Evolutionary conservation across 2,113 vertebrate genomes (phyloP).

Genomic region (Leptosomus discolor): DNA sequence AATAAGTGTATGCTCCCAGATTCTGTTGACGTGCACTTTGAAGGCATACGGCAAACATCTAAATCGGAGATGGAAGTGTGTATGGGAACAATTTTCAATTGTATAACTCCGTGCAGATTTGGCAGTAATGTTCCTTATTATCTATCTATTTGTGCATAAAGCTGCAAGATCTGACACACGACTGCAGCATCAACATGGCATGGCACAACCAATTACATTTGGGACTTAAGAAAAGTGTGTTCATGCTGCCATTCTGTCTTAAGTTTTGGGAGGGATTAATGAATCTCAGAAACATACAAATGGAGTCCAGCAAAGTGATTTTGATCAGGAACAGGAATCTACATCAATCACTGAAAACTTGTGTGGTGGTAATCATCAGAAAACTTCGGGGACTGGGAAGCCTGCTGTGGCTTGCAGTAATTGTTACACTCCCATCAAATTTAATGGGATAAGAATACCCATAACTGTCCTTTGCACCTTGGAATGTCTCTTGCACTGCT

Average conservation of each 20-base stretch:
- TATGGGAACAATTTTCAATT: conserved; percentile 37
- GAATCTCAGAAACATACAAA: neutral
- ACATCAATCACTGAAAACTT: neutral
- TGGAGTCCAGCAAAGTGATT: neutral
- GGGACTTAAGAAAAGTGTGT: neutral
- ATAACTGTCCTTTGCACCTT: neutral
- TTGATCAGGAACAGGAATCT: neutral
- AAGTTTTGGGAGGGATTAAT: neutral
- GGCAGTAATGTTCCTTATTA: neutral
- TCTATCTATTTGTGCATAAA: neutral
- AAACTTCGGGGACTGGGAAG: neutral
- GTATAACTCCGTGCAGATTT: conserved; percentile 4
- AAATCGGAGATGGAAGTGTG: conserved; percentile 9
- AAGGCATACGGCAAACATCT: conserved; percentile 40
- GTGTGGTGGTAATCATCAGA: neutral
- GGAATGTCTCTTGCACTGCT: neutral
- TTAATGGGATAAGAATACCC: neutral
- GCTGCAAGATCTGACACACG: neutral
- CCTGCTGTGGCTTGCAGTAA: neutral
- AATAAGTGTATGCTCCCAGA: neutral
- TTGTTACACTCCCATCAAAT: neutral
- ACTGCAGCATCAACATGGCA: neutral
- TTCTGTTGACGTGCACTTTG: neutral
- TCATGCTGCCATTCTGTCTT: neutral
- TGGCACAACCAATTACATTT: neutral